These are phyloP conservation scores for Drosophila borborema DNA, from an alignment of 2,888 invertebrate genomes.

Conservation along the genomic window DNA sequence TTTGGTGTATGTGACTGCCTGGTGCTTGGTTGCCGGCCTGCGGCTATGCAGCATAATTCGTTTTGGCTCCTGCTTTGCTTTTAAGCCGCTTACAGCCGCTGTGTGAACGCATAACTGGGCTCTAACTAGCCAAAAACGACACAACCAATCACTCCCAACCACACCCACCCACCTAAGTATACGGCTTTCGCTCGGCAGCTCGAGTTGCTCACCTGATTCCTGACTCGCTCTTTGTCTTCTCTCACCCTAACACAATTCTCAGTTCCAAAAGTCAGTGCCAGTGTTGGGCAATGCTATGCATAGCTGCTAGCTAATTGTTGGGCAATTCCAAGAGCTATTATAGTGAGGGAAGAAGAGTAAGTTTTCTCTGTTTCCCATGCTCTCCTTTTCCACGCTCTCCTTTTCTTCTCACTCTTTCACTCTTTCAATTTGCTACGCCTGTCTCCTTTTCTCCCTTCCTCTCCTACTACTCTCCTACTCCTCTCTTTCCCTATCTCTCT, in stretches of 20 bases:
- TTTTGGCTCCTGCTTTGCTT: constrained; percentile 42
- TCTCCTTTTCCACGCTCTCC: too few species aligned
- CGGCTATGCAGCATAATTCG: constrained; percentile 65
- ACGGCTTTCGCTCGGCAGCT: not conserved
- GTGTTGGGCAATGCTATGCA: not conserved
- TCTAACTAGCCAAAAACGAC: constrained; percentile 11
- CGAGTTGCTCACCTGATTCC: not conserved
- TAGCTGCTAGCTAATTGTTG: too few species aligned
- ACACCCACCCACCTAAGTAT: not conserved
- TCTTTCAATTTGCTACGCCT: not conserved
- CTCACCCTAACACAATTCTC: not conserved
- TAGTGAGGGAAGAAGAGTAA: too few species aligned
- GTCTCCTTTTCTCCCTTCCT: not conserved
- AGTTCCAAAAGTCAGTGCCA: not conserved
- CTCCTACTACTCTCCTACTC: not conserved
- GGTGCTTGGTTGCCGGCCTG: constrained; percentile 29
- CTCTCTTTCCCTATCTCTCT: too few species aligned
- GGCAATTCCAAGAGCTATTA: too few species aligned
- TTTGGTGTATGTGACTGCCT: not conserved
- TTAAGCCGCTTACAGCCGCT: constrained; percentile 66
- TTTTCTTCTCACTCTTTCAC: not conserved
- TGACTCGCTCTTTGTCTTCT: not conserved
- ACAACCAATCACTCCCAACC: not conserved
- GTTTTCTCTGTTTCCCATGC: too few species aligned
- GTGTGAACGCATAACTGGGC: constrained; percentile 46